Evolutionary conservation across 35 echinoderm and acorn worm genomes (phyloP).

Genomic region (Apostichopus californicus): DNA sequence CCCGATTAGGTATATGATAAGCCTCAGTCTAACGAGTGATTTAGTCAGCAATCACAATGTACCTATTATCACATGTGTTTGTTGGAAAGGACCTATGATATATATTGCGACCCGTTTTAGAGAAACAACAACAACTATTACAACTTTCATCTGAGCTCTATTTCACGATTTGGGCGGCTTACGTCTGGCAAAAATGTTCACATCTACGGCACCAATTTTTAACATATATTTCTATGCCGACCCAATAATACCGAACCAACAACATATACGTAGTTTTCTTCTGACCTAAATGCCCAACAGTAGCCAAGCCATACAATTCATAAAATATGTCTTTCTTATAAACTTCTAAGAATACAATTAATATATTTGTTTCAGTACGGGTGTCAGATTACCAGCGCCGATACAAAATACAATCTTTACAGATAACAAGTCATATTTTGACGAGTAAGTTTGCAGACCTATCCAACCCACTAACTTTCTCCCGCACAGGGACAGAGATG

Average conservation of each 20-base stretch:
- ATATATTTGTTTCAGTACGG: too few species aligned
- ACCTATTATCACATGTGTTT: too few species aligned
- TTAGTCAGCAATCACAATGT: too few species aligned
- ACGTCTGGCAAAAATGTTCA: constrained; percentile 24
- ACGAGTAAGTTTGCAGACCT: neutral
- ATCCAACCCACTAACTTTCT: constrained; percentile 23
- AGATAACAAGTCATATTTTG: too few species aligned
- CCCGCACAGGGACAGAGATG: neutral
- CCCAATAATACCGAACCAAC: constrained; percentile 11
- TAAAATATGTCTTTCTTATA: constrained; percentile 16
- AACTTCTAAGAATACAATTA: neutral
- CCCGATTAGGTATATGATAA: too few species aligned
- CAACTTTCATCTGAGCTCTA: constrained; percentile 32
- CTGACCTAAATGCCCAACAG: constrained; percentile 34
- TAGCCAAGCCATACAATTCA: constrained; percentile 10
- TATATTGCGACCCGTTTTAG: constrained; percentile 50
- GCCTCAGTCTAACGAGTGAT: too few species aligned
- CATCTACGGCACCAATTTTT: constrained; percentile 31
- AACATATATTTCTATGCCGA: neutral
- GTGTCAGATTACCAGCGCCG: too few species aligned
- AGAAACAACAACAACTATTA: constrained; percentile 17
- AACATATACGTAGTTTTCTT: constrained; percentile 2
- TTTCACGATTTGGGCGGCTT: constrained; percentile 31
- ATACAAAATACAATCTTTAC: too few species aligned
- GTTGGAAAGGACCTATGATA: neutral